phyloP scores from a whole-genome alignment of 2,113 vertebrate species.

The Pogona vitticeps region DNA sequence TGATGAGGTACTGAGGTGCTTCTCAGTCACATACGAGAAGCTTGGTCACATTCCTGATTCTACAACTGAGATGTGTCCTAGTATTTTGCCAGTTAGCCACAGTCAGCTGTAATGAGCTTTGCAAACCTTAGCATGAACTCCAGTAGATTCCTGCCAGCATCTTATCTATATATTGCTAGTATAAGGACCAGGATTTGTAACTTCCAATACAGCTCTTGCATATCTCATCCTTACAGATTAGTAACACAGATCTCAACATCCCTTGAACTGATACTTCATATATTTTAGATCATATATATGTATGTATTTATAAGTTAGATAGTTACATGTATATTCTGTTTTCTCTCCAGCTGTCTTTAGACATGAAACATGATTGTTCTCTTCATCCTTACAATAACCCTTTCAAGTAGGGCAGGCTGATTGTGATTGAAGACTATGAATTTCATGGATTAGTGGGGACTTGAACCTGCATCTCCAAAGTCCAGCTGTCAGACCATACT shows the following conservation, averaged over 20 bases:
- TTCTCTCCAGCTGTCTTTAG: neutral
- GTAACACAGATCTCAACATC: neutral
- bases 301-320: neutral
- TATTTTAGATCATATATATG: neutral
- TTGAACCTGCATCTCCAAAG: neutral
- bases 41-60: no score
- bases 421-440: neutral
- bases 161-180: no score
- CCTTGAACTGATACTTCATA: neutral
- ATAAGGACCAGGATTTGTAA: neutral
- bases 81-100: no score
- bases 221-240: neutral
- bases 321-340: neutral
- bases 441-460: neutral
- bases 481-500: neutral
- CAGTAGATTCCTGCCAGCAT: no score
- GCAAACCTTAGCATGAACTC: neutral
- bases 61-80: no score
- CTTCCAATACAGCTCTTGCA: neutral
- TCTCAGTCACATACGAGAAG: no score
- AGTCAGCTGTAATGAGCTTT: no score
- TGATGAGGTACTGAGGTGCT: no score
- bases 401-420: neutral
- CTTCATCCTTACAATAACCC: neutral
- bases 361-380: neutral